phyloP scores from a whole-genome alignment of 1,140 invertebrate species.

The Venturia canescens region DNA sequence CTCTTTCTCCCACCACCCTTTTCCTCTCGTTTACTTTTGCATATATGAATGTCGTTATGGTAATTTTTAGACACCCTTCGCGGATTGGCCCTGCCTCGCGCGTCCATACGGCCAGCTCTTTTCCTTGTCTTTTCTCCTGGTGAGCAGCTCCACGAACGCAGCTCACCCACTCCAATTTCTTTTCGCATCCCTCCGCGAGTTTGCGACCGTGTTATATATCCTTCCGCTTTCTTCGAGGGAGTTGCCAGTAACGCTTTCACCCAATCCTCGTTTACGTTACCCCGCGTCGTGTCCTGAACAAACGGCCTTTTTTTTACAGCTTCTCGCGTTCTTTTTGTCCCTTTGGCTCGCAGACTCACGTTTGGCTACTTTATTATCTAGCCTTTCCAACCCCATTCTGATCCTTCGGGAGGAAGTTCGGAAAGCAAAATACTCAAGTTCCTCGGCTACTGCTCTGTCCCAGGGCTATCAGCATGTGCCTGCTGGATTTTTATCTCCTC shows the following conservation, averaged over 20 bases:
- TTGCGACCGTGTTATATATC: constrained; percentile 6
- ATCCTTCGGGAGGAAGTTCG: background rate
- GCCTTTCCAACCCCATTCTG: background rate
- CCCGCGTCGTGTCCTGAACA: constrained; percentile 17
- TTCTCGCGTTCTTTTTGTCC: constrained; percentile 9
- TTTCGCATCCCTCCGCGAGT: background rate
- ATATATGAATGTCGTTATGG: constrained; percentile 68
- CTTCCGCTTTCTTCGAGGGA: background rate
- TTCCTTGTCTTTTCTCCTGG: background rate
- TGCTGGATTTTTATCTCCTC: background rate
- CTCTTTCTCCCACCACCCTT: background rate
- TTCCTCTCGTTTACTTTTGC: constrained; percentile 57
- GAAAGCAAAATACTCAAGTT: background rate
- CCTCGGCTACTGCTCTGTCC: background rate
- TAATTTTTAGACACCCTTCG: constrained; percentile 55
- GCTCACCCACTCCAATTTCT: constrained; percentile 23
- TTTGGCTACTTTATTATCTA: constrained; percentile 31
- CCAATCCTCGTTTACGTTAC: constrained; percentile 12
- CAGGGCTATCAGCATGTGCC: background rate
- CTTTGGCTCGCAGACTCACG: background rate
- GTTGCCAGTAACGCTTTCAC: background rate
- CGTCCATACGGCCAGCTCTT: constrained; percentile 26
- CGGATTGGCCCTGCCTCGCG: constrained; percentile 49
- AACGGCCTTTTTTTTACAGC: background rate
- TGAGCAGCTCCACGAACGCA: constrained; percentile 23